phyloP scores from a whole-genome alignment of 2,888 invertebrate genomes.

The Sclerodermus sp. region DNA sequence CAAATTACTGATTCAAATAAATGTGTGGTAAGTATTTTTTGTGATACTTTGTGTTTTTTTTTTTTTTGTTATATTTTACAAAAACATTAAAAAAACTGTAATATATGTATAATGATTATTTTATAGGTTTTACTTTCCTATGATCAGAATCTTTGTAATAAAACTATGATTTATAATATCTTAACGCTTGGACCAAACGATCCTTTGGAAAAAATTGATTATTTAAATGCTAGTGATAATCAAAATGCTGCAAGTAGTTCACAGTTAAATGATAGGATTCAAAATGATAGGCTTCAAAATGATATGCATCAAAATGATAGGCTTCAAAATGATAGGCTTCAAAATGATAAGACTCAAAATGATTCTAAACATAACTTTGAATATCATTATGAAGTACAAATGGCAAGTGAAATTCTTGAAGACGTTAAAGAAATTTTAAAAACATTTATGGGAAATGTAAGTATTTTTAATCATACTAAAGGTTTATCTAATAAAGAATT shows the following conservation, averaged over 20 bases:
- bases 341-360: conserved; percentile 12
- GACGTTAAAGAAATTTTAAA: conserved; percentile 37
- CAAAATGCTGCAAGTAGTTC: conserved; percentile 8
- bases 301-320: no score
- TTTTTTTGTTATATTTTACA: background rate
- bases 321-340: no score
- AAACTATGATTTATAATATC: conserved; percentile 51
- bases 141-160: conserved; percentile 55
- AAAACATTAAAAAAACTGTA: conserved; percentile 3
- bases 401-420: conserved; percentile 38
- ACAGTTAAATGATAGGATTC: background rate
- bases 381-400: conserved; percentile 30
- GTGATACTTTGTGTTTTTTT: no score
- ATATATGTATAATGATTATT: conserved; percentile 2
- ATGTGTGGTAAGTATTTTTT: conserved; percentile 36
- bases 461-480: no score
- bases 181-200: conserved; percentile 41
- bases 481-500: no score
- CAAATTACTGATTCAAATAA: conserved; percentile 46
- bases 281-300: no score
- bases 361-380: conserved; percentile 15
- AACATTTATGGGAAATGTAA: conserved; percentile 38
- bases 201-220: conserved; percentile 46
- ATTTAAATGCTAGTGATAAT: conserved; percentile 3
- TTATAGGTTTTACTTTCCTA: conserved; percentile 49